phyloP scores from a whole-genome alignment of 2,888 invertebrate genomes.

The Teleiodes luculella region DNA sequence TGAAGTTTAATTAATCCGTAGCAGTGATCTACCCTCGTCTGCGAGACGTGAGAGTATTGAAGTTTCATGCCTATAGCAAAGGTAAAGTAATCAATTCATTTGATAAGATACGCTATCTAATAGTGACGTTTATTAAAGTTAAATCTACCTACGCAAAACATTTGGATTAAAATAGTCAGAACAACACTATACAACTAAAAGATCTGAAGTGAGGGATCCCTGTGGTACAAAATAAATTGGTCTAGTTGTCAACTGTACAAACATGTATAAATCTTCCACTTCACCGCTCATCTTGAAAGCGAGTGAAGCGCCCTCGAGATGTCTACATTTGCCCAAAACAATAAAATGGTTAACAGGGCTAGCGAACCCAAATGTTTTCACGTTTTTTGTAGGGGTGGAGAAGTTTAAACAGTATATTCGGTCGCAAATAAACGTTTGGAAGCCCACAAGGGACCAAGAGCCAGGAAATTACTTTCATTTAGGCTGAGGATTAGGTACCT shows the following conservation, averaged over 20 bases:
- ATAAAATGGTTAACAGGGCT: neutral
- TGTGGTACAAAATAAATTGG: neutral
- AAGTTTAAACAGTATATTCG: slow-evolving; percentile 8
- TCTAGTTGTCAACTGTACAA: neutral
- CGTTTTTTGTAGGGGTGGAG: slow-evolving; percentile 1
- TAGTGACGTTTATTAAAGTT: too few relatives aligned
- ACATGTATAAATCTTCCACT: slow-evolving; percentile 11
- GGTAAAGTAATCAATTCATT: too few relatives aligned
- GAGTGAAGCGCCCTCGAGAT: slow-evolving; percentile 1
- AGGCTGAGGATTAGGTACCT: neutral
- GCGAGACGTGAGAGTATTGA: neutral
- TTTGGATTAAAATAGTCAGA: too few relatives aligned
- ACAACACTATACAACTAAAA: neutral
- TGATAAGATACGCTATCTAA: too few relatives aligned
- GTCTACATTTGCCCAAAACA: slow-evolving; percentile 1
- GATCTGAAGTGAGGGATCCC: neutral
- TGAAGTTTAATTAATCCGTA: slow-evolving; percentile 20
- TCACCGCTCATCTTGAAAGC: slow-evolving; percentile 2
- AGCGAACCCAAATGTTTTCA: slow-evolving; percentile 1
- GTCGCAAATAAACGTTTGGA: neutral
- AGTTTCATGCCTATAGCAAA: neutral
- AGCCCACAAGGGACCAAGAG: neutral
- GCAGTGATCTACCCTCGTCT: neutral
- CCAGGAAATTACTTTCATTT: too few relatives aligned
- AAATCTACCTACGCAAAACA: too few relatives aligned